Percentiles rank a stretch among this genome's conserved stretches.
phyloP scores from a whole-genome alignment of 2,888 invertebrate species.

The Ctena decussata region DNA sequence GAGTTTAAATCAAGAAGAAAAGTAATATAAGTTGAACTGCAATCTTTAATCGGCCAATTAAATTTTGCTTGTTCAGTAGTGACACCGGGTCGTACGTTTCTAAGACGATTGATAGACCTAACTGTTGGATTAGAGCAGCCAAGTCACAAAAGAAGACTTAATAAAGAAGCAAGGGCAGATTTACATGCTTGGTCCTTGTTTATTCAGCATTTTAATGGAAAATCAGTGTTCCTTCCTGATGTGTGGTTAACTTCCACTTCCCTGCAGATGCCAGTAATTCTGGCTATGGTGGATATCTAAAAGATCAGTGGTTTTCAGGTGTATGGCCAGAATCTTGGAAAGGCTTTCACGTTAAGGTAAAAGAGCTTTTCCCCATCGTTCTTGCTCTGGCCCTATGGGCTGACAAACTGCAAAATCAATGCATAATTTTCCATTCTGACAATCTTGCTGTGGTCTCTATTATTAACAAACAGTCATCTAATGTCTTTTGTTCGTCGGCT shows the following conservation, averaged over 20 bases:
- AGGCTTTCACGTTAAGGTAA: slow-evolving; percentile 4
- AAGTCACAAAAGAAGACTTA: slow-evolving; percentile 18
- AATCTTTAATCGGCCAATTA: slow-evolving; percentile 47
- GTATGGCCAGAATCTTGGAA: not conserved
- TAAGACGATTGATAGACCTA: slow-evolving; percentile 56
- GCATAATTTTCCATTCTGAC: slow-evolving; percentile 46
- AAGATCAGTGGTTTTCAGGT: not conserved
- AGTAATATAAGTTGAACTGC: slow-evolving; percentile 32
- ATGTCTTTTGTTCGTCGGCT: slow-evolving; percentile 44
- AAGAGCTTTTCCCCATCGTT: slow-evolving; percentile 44
- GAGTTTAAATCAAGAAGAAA: not conserved
- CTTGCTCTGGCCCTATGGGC: slow-evolving; percentile 50
- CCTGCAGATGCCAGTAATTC: slow-evolving; percentile 4
- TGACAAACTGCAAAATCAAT: slow-evolving; percentile 18
- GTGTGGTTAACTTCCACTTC: not conserved
- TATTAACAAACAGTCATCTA: slow-evolving; percentile 50
- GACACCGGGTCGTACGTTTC: slow-evolving; percentile 44
- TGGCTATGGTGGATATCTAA: not conserved
- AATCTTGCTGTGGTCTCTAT: slow-evolving; percentile 46
- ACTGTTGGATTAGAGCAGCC: slow-evolving; percentile 45
- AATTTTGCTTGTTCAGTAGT: slow-evolving; percentile 54
- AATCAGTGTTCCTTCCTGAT: slow-evolving; percentile 24
- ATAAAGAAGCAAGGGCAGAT: slow-evolving; percentile 36
- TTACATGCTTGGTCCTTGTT: slow-evolving; percentile 31
- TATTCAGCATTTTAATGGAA: slow-evolving; percentile 36